Conservation (phyloP, 2,888 invertebrate species). For the Drosophila affinis region DNA sequence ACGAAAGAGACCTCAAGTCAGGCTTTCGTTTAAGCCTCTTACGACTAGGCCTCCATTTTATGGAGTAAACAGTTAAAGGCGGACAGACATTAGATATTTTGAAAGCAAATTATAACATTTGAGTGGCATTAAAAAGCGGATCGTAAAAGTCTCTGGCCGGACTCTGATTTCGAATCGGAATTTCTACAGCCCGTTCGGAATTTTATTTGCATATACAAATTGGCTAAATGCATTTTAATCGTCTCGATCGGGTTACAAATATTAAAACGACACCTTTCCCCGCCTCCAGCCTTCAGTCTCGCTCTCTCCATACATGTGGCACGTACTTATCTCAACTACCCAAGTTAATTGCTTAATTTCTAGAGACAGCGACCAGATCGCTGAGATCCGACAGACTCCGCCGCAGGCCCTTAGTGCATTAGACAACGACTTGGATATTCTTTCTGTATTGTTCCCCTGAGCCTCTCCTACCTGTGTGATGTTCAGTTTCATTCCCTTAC, state of each 20-base stretch:
- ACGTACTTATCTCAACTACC: constrained; percentile 73
- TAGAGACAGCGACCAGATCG: constrained; percentile 30
- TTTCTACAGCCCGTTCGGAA: constrained; percentile 41
- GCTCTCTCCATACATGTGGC: background rate
- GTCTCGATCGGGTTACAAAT: constrained; percentile 42
- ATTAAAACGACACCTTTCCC: constrained; percentile 53
- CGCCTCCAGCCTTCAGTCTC: background rate
- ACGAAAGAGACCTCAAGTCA: constrained; percentile 6
- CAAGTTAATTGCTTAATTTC: constrained; percentile 80
- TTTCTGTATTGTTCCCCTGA: constrained; percentile 11
- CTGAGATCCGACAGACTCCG: constrained; percentile 15
- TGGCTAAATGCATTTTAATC: constrained; percentile 58
- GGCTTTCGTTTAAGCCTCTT: constrained; percentile 49
- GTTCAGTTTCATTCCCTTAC: background rate
- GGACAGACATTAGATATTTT: constrained; percentile 62
- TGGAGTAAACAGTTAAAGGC: constrained; percentile 41
- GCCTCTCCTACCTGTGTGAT: constrained; percentile 30
- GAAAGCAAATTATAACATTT: constrained; percentile 76
- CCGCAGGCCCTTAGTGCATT: constrained; percentile 50
- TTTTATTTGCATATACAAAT: constrained; percentile 62
- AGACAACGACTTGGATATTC: constrained; percentile 35
- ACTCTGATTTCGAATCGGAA: constrained; percentile 30
- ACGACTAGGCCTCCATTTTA: constrained; percentile 45
- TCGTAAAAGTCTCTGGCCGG: constrained; percentile 31
- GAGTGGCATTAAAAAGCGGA: constrained; percentile 53